These are phyloP conservation scores for Drosophila teissieri DNA, from an alignment of 1,140 invertebrate genomes.

Conservation along the genomic window DNA sequence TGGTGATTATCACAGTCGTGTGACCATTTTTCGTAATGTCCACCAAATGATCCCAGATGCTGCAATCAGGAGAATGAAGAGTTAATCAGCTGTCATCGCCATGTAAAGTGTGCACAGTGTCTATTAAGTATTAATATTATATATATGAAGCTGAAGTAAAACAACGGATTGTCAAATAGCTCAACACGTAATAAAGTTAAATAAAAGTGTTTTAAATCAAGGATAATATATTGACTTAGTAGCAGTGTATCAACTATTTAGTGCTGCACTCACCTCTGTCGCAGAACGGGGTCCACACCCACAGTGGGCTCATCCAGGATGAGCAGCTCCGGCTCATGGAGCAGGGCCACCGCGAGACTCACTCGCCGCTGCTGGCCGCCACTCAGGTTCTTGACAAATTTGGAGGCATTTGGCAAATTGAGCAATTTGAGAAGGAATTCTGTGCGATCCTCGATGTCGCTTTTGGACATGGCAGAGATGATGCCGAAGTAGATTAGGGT, in stretches of 20 bases:
- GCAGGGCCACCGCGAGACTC: slow-evolving; percentile 93
- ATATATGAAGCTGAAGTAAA: too few species aligned
- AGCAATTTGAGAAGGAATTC: slow-evolving; percentile 93
- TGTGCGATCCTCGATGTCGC: slow-evolving; percentile 90
- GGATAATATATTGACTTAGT: background rate
- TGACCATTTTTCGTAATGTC: slow-evolving; percentile 93
- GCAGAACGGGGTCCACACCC: slow-evolving; percentile 96
- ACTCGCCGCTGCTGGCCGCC: slow-evolving; percentile 96
- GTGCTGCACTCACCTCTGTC: slow-evolving; percentile 89
- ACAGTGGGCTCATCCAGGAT: slow-evolving; percentile 98
- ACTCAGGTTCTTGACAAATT: slow-evolving; percentile 93
- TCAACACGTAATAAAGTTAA: too few species aligned
- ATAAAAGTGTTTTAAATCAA: too few species aligned
- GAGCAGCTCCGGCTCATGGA: slow-evolving; percentile 95
- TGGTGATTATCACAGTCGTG: slow-evolving; percentile 98
- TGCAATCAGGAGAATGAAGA: slow-evolving; percentile 82
- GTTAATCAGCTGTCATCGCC: slow-evolving; percentile 47
- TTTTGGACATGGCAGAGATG: slow-evolving; percentile 91
- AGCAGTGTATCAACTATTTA: slow-evolving; percentile 46
- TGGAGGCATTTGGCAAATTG: slow-evolving; percentile 88
- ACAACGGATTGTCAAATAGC: too few species aligned
- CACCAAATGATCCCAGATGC: slow-evolving; percentile 97
- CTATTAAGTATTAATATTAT: too few species aligned
- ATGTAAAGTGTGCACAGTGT: background rate
- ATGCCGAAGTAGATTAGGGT: slow-evolving; percentile 96